Conservation (phyloP, 2,888 invertebrate genomes). For the Drosophila basisetae region DNA sequence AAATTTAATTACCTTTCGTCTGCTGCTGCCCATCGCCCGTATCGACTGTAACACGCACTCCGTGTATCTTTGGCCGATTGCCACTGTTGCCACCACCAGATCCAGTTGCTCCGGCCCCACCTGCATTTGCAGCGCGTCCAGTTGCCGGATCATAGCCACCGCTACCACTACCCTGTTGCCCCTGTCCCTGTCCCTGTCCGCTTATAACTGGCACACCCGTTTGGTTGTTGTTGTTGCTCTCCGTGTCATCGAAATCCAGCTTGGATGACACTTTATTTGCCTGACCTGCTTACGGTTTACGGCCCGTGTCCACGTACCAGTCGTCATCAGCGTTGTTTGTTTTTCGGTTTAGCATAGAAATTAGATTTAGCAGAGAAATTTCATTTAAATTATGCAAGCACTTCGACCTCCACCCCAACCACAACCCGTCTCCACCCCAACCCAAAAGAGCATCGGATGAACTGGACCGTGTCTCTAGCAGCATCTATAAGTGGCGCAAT, state of each 20-base stretch:
- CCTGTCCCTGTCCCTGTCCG: conserved; percentile 51
- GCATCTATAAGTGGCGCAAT: conserved; percentile 60
- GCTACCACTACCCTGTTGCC: conserved; percentile 31
- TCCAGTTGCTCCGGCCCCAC: conserved; percentile 19
- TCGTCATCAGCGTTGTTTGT: conserved; percentile 59
- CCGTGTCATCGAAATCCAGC: conserved; percentile 84
- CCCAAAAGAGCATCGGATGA: conserved; percentile 41
- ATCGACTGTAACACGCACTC: conserved; percentile 85
- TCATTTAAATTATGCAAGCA: conserved; percentile 76
- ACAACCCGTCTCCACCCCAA: neutral
- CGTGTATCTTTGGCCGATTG: conserved; percentile 85
- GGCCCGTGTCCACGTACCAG: conserved; percentile 23
- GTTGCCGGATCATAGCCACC: conserved; percentile 46
- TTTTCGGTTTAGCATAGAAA: conserved; percentile 77
- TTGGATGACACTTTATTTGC: conserved; percentile 83
- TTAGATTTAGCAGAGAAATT: conserved; percentile 72
- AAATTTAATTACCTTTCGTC: conserved; percentile 82
- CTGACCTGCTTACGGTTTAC: conserved; percentile 71
- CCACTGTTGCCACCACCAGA: conserved; percentile 41
- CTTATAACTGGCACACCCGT: conserved; percentile 68
- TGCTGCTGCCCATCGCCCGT: conserved; percentile 83
- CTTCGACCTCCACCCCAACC: conserved; percentile 11
- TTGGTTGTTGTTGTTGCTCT: conserved; percentile 61
- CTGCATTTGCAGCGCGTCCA: conserved; percentile 50
- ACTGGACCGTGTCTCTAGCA: conserved; percentile 64